Evolutionary conservation across 2,113 vertebrate species (phyloP).

Genomic region (Baryphthengus martii): DNA sequence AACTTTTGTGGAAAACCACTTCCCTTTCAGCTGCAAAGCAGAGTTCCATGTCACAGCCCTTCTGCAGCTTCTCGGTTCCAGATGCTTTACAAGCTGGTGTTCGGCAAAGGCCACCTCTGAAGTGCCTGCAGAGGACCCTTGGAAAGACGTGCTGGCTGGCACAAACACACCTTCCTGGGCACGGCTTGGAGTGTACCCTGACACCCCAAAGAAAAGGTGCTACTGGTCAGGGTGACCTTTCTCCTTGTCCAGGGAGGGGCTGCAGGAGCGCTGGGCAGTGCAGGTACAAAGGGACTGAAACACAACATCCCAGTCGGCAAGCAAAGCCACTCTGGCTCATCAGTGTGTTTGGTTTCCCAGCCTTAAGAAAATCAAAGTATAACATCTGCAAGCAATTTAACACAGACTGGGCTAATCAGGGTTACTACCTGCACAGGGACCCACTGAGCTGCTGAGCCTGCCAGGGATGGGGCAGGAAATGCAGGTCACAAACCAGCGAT

Average conservation of each 20-base stretch:
- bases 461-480: rapidly evolving
- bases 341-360: background rate
- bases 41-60: background rate
- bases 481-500: rapidly evolving
- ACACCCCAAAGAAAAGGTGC: background rate
- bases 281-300: background rate
- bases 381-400: background rate
- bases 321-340: background rate
- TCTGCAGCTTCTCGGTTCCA: background rate
- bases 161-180: rapidly evolving
- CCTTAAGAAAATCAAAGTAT: background rate
- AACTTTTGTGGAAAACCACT: background rate
- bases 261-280: rapidly evolving
- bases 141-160: background rate
- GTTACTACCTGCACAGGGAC: background rate
- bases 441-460: background rate
- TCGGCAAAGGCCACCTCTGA: background rate
- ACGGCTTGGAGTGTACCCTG: background rate
- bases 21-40: background rate
- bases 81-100: background rate
- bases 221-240: background rate
- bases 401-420: rapidly evolving
- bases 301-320: rapidly evolving
- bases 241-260: background rate
- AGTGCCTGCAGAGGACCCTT: background rate